Evolutionary conservation across 2,888 invertebrate species (phyloP), one percentile per base, ranked within the genome.

Genomic region (Apoderus coryli): DNA sequence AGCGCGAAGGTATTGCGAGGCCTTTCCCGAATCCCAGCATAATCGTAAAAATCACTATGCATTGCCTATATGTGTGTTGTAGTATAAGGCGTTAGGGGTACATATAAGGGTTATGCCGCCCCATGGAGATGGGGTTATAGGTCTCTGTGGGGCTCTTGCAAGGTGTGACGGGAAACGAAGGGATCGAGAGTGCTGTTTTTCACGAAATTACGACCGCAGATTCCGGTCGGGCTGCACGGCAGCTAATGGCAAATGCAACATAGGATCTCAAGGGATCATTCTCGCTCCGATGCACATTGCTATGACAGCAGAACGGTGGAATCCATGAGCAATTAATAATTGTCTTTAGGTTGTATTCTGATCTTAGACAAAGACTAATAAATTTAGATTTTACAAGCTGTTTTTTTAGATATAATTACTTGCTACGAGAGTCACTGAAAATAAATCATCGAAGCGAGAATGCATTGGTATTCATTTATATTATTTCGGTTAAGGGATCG

Each of bases 221-320:
- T 47, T 48, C 46, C 40, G 41, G 42, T n/a, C n/a, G n/a, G n/a
- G n/a, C n/a, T 36, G 32, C 26, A 31, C 53, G 59, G 47, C 56
- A 60, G 62, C 64, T 64, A 64, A 65, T 64, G 65, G 64, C 63
- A n/a, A n/a, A n/a, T n/a, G n/a, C n/a, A n/a, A n/a, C n/a, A n/a
- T 59, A 56, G 57, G 59, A 58, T 54, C 57, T 55, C 40, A 5
- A n/a, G 43, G 40, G 40, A 31, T 22, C 29, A 16, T 27, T 29
- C 27, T 34, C 62, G 62, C 61, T 62, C 62, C 63, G 61, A 30
- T 41, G 43, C 61, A 58, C 61, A 49, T 56, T 57, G n/a, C n/a
- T n/a, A n/a, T n/a, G n/a, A 58, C 59, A 58, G 63, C 62, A 63
- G 61, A 57, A 58, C 56, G 56, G 61, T 60, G n/a, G n/a, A n/a